Conservation (phyloP, 2,888 invertebrate genomes). For the Leptogaster cylindrica region DNA sequence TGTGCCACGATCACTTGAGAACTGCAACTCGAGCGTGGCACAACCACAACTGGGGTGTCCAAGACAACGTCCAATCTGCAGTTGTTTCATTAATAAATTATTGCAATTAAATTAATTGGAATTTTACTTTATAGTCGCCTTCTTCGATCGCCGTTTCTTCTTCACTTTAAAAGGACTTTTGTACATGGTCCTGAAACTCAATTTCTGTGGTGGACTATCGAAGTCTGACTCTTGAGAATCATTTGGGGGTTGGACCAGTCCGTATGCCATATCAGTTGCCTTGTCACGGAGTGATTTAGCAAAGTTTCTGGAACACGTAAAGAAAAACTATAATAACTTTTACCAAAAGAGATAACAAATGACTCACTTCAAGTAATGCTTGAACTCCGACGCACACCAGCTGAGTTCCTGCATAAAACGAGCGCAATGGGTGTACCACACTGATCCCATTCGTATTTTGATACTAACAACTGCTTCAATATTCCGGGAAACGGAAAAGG, state of each 20-base stretch:
- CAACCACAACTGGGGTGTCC: slow-evolving; percentile 89
- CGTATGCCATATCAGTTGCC: slow-evolving; percentile 92
- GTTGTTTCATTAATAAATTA: background rate
- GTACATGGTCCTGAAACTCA: background rate
- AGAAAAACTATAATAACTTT: slow-evolving; percentile 19
- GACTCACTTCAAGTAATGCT: slow-evolving; percentile 70
- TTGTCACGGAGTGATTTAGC: slow-evolving; percentile 87
- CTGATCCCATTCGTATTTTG: slow-evolving; percentile 77
- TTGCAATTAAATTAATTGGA: background rate
- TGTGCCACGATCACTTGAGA: slow-evolving; percentile 88
- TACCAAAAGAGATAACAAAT: slow-evolving; percentile 37
- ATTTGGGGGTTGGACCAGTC: slow-evolving; percentile 75
- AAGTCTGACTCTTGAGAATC: slow-evolving; percentile 53
- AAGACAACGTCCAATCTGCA: slow-evolving; percentile 75
- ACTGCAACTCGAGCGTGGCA: slow-evolving; percentile 80
- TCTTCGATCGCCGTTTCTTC: slow-evolving; percentile 13
- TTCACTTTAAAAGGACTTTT: background rate
- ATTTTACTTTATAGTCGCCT: slow-evolving; percentile 21
- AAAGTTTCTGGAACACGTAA: slow-evolving; percentile 70
- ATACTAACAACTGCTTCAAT: slow-evolving; percentile 55
- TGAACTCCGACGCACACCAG: slow-evolving; percentile 88
- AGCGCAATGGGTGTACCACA: slow-evolving; percentile 93
- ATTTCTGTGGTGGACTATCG: background rate
- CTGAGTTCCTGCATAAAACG: slow-evolving; percentile 83
- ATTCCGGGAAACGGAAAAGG: slow-evolving; percentile 58